A percentile compares a stretch with the other conserved stretches of the same genome.
These are phyloP conservation scores for Rhagoletis zephyria DNA, from an alignment of 1,140 invertebrate species.

Conservation along the genomic window DNA sequence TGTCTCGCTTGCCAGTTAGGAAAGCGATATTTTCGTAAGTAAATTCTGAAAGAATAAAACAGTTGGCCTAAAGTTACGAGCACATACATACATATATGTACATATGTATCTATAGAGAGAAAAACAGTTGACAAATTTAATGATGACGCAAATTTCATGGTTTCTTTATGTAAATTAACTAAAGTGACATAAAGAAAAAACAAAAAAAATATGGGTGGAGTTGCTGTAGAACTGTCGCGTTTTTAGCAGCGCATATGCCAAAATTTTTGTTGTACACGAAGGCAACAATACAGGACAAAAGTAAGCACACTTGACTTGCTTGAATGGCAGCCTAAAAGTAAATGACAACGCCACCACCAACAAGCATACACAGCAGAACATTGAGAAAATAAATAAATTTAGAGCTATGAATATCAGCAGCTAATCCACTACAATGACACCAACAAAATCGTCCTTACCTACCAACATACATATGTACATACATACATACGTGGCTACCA, in stretches of 20 bases:
- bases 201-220: neutral
- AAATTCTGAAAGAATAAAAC: neutral
- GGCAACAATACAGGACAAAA: neutral
- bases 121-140: conserved; percentile 53
- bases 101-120: neutral
- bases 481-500: neutral
- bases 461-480: neutral
- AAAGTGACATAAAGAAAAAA: conserved; percentile 18
- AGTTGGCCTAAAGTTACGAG: neutral
- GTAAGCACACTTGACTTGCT: neutral
- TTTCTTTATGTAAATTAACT: conserved; percentile 56
- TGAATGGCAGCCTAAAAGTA: conserved; percentile 13
- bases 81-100: neutral
- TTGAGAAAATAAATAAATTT: neutral
- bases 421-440: neutral
- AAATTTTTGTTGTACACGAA: conserved; percentile 9
- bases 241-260: conserved; percentile 44
- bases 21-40: neutral
- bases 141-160: conserved; percentile 57
- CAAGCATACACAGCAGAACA: neutral
- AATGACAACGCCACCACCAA: neutral
- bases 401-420: conserved; percentile 12
- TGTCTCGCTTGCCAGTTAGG: neutral
- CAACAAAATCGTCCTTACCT: neutral
- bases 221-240: neutral